Percentiles rank a stretch among this genome's conserved stretches.
phyloP scores from a whole-genome alignment of 2,113 vertebrate species.

The Piliocolobus tephrosceles region DNA sequence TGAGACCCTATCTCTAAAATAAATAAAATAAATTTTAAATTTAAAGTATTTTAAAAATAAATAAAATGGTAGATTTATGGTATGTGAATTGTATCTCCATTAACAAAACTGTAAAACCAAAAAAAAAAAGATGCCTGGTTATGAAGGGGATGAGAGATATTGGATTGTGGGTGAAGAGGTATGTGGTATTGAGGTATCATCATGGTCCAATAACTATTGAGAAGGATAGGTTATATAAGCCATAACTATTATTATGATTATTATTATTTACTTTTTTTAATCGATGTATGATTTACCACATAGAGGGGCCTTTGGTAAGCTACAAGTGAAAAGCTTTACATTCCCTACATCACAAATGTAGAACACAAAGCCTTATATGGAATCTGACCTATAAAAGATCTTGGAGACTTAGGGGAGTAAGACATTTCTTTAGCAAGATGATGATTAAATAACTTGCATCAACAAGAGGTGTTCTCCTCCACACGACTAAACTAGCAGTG shows the following conservation, averaged over 20 bases:
- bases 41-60: too few relatives aligned
- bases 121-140: background rate
- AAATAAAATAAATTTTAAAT: too few relatives aligned
- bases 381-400: background rate
- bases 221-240: background rate
- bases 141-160: background rate
- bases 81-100: background rate
- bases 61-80: background rate
- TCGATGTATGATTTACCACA: background rate
- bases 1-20: too few relatives aligned
- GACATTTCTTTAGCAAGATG: background rate
- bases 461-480: background rate
- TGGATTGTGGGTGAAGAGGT: background rate
- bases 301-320: background rate
- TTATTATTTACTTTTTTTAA: background rate
- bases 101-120: background rate
- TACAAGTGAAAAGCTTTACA: background rate
- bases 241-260: background rate
- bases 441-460: background rate
- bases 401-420: background rate
- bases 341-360: background rate
- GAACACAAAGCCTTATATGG: background rate
- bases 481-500: background rate
- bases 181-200: background rate
- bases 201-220: background rate